Evolutionary conservation across 1,140 invertebrate species (phyloP).

Genomic region (Macrobrachium rosenbergii): DNA sequence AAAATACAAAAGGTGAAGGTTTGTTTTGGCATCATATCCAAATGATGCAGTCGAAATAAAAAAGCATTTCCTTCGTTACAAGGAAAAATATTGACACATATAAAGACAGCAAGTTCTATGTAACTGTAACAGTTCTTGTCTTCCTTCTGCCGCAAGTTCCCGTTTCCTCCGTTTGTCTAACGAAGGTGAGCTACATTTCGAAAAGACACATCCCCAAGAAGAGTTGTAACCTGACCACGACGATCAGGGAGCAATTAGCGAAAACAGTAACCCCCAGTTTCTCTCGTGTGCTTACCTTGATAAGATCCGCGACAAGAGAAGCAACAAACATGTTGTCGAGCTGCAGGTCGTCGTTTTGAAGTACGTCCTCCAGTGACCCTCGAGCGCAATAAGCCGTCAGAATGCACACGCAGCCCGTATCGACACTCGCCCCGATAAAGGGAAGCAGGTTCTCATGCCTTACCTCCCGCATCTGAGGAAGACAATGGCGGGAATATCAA

Average conservation of each 20-base stretch:
- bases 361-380: conserved; percentile 92
- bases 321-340: conserved; percentile 92
- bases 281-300: conserved; percentile 40
- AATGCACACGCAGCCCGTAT: conserved; percentile 88
- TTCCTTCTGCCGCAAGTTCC: too few species aligned
- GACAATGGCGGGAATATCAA: neutral
- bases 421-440: conserved; percentile 92
- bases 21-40: too few species aligned
- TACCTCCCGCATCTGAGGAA: conserved; percentile 85
- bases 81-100: too few species aligned
- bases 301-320: conserved; percentile 86
- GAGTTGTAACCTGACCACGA: too few species aligned
- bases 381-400: conserved; percentile 91
- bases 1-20: too few species aligned
- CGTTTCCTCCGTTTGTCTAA: too few species aligned
- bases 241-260: neutral
- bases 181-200: too few species aligned
- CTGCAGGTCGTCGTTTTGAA: conserved; percentile 90
- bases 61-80: too few species aligned
- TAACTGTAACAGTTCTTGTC: too few species aligned
- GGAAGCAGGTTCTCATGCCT: conserved; percentile 92
- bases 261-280: neutral
- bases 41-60: too few species aligned
- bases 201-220: too few species aligned
- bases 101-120: too few species aligned